Evolutionary conservation across 2,888 invertebrate species (phyloP), one percentile per base, ranked within the genome.

Genomic region (Ennomos fuscantarius): DNA sequence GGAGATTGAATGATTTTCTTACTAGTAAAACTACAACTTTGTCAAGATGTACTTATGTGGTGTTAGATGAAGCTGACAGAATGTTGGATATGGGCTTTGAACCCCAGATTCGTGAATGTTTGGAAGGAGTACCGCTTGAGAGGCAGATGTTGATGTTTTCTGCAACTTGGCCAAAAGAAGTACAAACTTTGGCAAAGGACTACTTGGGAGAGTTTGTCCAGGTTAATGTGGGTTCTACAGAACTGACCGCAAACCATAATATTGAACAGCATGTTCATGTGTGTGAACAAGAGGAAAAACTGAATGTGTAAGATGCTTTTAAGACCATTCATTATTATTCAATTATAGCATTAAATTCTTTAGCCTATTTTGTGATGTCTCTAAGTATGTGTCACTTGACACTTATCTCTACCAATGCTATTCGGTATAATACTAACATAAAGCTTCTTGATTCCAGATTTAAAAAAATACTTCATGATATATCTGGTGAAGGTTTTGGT

Each of bases 61-160:
- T 97, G 0, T 85, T 97, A 55, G 97, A 98, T 86, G 97, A 98
- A 86, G 97, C 97, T 36, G 97, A 99, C 81, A 94, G 98, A 60
- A 99, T 99, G 98, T 89, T 99, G 74, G 98, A 99, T 81, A 99
- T 99, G 99, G 99, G 99, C 31, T 99, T 99, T 86, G 98, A 99
- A 80, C 98, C 98, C 0, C 98, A 98, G 85, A 98, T 98, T 68
- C 93, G 98, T 31, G 97, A 97, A 86, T 97, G 98, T 68, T 92
- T 98, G 54, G 96, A 97, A 82, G 97, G 97, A 79, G 97, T 98
- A 52, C 94, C 98, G 65, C 96, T 97, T 8, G 98, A 98, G 79
- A 93, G 99, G 70, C 99, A 99, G 84, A 98, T 97, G 15, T 93
- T 99, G 41, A 99, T 99, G 99, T 99, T 98, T 96, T 98, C 98